Evolutionary conservation across 2,888 invertebrate species (phyloP), one percentile per base, ranked within the genome.

Genomic region (Adela reaumurella): DNA sequence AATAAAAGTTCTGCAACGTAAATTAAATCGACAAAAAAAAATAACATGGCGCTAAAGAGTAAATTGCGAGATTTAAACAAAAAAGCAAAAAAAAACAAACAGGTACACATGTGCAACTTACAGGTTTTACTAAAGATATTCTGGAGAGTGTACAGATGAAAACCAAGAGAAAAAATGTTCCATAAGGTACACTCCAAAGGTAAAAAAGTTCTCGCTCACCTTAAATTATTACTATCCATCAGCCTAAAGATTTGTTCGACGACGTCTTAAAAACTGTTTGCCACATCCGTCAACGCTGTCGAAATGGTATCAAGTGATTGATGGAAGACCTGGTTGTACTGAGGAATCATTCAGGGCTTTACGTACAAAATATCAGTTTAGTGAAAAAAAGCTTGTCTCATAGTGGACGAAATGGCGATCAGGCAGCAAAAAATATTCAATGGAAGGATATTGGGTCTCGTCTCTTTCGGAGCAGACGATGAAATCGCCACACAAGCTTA

Each of bases 381-480:
- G 20, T 11, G 20, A 45, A n/a, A 45, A 19, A 19, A 19, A 45
- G 19, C n/a, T 19, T 52, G 49, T 45, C 48, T 53, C 11, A 45
- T 52, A n/a, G 51, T 52, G 2, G 52, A 53, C 43, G 49, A 53
- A 53, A 53, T 52, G 52, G 51, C 52, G 14, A 53, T 53, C 28
- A 48, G 48, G 17, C 52, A 50, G 24, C 51, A 51, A 45, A 52
- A 50, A 45, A 48, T 46, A 28, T 53, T 51, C 43, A 53, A 50
- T 16, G n/a, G n/a, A n/a, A n/a, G n/a, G n/a, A n/a, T n/a, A n/a
- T n/a, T n/a, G 14, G 49, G 51, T 11, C 18, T 46, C 17, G 51
- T 47, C 8, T 11, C 48, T 18, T 19, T 41, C 41, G 46, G 35
- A 11, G 17, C 41, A 19, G 16, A 20, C n/a, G 20, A 45, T 17